Base-by-base conservation (phyloP, 2,888 invertebrate species). In the Candidula unifasciata region DNA sequence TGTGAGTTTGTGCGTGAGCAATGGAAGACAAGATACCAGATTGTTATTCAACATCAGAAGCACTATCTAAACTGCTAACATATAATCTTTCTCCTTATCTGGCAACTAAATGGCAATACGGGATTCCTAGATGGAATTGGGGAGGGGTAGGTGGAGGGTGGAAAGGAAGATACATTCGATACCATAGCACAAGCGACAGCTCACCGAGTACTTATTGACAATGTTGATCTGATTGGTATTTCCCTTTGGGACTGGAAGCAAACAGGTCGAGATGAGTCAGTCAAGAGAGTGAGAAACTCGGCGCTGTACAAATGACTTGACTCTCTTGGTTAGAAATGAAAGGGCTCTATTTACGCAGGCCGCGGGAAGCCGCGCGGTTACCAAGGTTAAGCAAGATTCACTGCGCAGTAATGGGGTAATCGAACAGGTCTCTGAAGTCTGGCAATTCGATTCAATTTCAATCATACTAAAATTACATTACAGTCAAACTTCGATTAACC, bases 381-480 rank as follows among this genome's bases (percentile, higher is more conserved):
- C 73, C 52, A 27, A 74, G n/a, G 8, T 24, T 3, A 44, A 52
- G n/a, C 73, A 52, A 74, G 27, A 74, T 74, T 24, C 73, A 21
- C 52, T 44, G 27, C 27, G 52, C 52, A 1, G n/a, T 52, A 52
- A n/a, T 52, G 71, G 73, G 10, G 73, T 74, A 74, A 74, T 27
- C 73, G 27, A 74, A 74, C n/a, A 3, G 73, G 52, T n/a, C 52
- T 21, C 21, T 6, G 24, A 21, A n/a, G 60, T 60, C 18, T 18
- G 27, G 52, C 73, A 74, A 52, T 74, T 74, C 73, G 27, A 44
- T 52, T 27, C 73, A 74, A 44, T 74, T 52, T 52, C 13, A 74
- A 52, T 27, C 27, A 74, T 52, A n/a, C n/a, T n/a, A n/a, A n/a
- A n/a, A n/a, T n/a, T n/a, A n/a, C n/a, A n/a, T n/a, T n/a, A n/a